These are phyloP conservation scores for Drosophila truncata DNA, from an alignment of 1,140 invertebrate species.

Conservation along the genomic window DNA sequence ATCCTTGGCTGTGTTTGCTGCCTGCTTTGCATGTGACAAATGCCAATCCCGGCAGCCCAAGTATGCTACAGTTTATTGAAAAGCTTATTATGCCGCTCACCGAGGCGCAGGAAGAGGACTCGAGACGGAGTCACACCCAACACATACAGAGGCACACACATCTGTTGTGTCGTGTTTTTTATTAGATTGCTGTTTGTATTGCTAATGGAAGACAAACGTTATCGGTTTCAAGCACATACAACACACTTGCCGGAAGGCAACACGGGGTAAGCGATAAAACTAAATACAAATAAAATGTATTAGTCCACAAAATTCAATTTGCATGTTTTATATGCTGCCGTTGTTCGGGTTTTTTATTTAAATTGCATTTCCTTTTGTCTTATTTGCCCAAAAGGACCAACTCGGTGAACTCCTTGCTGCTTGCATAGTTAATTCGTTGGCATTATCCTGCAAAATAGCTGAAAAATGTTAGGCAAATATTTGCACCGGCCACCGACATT, in stretches of 20 bases:
- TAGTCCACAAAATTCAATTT: conserved; percentile 46
- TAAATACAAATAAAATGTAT: conserved; percentile 41
- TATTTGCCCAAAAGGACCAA: conserved; percentile 2
- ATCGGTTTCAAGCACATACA: conserved; percentile 46
- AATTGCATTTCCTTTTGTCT: conserved; percentile 15
- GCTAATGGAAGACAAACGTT: conserved; percentile 71
- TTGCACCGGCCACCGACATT: conserved; percentile 39
- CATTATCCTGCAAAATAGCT: conserved; percentile 39
- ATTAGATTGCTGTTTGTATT: conserved; percentile 50
- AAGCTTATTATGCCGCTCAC: conserved; percentile 58
- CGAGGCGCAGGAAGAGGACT: conserved; percentile 7
- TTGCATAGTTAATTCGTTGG: conserved; percentile 52
- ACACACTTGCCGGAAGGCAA: conserved; percentile 19
- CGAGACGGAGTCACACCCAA: conserved; percentile 2
- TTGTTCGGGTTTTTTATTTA: not conserved
- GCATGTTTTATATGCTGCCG: conserved; percentile 20
- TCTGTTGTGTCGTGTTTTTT: conserved; percentile 21
- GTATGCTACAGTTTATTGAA: conserved; percentile 62
- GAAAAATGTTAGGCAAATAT: conserved; percentile 54
- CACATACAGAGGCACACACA: conserved; percentile 2
- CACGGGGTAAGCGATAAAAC: conserved; percentile 20
- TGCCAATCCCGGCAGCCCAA: conserved; percentile 46
- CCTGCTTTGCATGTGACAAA: conserved; percentile 54
- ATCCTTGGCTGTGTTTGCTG: conserved; percentile 22
- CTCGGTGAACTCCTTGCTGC: conserved; percentile 1